These are phyloP conservation scores for Monochamus saltuarius DNA, from an alignment of 1,140 invertebrate genomes.

Conservation along the genomic window DNA sequence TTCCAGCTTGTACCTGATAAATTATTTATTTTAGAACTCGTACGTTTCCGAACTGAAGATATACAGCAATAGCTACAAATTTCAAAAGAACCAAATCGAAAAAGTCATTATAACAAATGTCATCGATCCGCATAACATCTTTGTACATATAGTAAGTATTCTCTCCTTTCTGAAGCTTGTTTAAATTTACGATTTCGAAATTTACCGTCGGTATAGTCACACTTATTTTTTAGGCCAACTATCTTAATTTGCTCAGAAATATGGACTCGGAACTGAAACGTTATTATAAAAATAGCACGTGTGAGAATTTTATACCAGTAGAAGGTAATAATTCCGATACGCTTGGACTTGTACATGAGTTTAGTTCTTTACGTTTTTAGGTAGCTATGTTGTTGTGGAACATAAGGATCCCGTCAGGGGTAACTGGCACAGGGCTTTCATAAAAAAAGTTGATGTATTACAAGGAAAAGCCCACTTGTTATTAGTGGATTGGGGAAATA, in stretches of 20 bases:
- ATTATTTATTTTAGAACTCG: no score
- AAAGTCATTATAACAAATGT: constrained; percentile 28
- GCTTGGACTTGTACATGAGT: background rate
- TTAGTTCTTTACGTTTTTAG: constrained; percentile 14
- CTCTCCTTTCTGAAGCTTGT: no score
- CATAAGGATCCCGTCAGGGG: constrained; percentile 24
- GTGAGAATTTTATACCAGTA: constrained; percentile 20
- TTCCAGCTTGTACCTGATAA: no score
- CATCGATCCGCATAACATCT: constrained; percentile 34
- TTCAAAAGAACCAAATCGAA: constrained; percentile 29
- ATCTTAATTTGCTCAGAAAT: constrained; percentile 23
- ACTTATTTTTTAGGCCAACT: constrained; percentile 15
- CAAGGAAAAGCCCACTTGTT: constrained; percentile 27
- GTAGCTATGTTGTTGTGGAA: constrained; percentile 31
- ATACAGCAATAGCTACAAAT: constrained; percentile 26
- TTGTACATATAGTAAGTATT: constrained; percentile 31
- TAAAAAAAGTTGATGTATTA: constrained; percentile 24
- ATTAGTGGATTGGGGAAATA: constrained; percentile 36
- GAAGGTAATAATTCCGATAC: constrained; percentile 21
- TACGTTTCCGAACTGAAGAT: background rate
- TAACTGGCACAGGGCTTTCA: constrained; percentile 32
- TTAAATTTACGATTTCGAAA: no score
- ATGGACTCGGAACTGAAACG: constrained; percentile 18
- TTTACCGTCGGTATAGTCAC: background rate
- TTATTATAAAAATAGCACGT: constrained; percentile 11